Evolutionary conservation across 2,888 invertebrate genomes (phyloP).

Genomic region (Ectobius pallidus): DNA sequence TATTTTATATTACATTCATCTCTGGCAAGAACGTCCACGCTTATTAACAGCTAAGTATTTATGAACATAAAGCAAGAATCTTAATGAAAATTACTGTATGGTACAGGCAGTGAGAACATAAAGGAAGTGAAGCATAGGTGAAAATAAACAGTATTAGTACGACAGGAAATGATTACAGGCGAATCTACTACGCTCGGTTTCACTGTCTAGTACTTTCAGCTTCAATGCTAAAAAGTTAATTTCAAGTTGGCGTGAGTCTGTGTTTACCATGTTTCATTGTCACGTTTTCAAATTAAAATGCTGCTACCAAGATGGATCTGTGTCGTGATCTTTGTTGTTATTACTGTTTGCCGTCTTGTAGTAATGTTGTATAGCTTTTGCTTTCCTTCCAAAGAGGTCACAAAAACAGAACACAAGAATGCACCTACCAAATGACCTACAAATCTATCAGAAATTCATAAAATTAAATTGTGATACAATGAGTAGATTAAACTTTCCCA

Average conservation of each 20-base stretch:
- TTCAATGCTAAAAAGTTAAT: constrained; percentile 4
- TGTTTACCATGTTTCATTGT: not conserved
- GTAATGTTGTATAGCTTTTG: not conserved
- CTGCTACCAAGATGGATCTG: not conserved
- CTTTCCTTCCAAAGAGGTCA: not conserved
- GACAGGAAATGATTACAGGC: too few species aligned
- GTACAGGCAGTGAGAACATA: too few species aligned
- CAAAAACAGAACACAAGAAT: not conserved
- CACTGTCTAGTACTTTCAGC: not conserved
- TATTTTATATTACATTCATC: too few species aligned
- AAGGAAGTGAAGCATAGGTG: too few species aligned
- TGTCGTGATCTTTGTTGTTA: not conserved
- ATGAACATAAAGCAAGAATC: too few species aligned
- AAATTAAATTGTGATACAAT: not conserved
- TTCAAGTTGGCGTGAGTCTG: not conserved
- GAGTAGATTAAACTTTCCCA: not conserved
- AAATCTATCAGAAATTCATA: not conserved
- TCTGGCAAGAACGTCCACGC: too few species aligned
- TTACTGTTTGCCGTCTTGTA: not conserved
- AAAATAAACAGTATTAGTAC: too few species aligned
- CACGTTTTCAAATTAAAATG: constrained; percentile 15
- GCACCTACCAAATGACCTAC: not conserved
- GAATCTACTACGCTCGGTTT: too few species aligned
- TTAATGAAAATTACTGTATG: too few species aligned
- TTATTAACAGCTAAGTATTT: too few species aligned